Evolutionary conservation across 2,888 invertebrate species (phyloP), one percentile per base, ranked within the genome.

Genomic region (Andricus quercusramuli): DNA sequence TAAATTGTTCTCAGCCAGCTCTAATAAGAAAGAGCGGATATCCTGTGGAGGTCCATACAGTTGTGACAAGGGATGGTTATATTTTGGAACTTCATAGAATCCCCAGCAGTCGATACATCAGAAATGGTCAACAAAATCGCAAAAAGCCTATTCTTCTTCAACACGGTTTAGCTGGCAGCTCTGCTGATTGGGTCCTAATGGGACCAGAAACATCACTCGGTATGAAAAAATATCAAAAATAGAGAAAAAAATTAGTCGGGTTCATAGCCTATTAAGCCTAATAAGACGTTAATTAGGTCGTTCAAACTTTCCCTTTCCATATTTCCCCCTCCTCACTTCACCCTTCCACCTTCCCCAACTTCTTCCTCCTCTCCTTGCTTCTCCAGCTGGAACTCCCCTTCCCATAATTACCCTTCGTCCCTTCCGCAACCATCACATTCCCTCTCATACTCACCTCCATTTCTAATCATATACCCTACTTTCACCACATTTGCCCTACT

Each of bases 161-260:
- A 80, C 95, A 95, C 83, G 95, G 97, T 0, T 90, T 97, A 0
- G 86, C 95, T 6, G 95, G 95, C 3, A 95, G 95, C 86, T 95
- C 96, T 8, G 94, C 95, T 0, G 95, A 96, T 88, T 97, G 96
- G 94, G 93, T 97, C 9, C 94, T 96, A 81, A 95, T 96, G 93
- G 95, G 95, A 0, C 95, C 95, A 0, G 93, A 94, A 79, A 94
- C 95, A 85, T 95, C 95, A 86, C 91, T 96, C 41, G 95, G 96
- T 95, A 91, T 91, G 81, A 9, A 65, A 59, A 47, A 22, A 56
- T 59, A 62, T 51, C 13, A n/a, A 78, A n/a, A 64, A 17, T 44
- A 32, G 51, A 70, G 15, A 41, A 41, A 41, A 13, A 13, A 37
- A 37, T 9, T 8, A 37, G 8, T 37, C 8, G 9, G 37, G 2